Conservation (phyloP, 2,797 vertebrate species). For the Garrulus glandarius region DNA sequence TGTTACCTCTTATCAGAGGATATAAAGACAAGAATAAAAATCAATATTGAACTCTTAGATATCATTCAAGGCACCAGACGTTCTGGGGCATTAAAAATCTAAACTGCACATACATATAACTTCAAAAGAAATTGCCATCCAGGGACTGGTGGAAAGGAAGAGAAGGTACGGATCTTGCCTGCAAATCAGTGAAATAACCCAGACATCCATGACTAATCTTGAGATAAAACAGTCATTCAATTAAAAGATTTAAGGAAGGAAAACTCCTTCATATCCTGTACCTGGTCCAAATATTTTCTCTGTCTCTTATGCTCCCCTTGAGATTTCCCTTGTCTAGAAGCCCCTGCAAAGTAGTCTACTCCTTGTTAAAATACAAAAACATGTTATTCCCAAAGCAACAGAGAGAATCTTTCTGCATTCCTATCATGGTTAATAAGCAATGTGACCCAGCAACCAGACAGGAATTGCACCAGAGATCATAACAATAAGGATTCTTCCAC, state of each 20-base stretch:
- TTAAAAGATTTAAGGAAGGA: slow-evolving; percentile 34
- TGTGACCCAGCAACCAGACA: not conserved
- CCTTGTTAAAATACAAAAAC: slow-evolving; percentile 16
- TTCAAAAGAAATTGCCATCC: slow-evolving; percentile 27
- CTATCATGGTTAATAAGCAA: not conserved
- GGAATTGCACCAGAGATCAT: not conserved
- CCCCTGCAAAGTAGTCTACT: not conserved
- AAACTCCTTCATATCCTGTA: slow-evolving; percentile 37
- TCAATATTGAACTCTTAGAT: not conserved
- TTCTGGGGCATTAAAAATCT: not conserved
- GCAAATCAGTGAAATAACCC: not conserved
- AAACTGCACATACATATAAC: not conserved
- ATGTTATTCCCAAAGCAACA: not conserved
- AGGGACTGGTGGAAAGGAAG: not conserved
- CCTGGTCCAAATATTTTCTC: not conserved
- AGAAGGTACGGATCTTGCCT: not conserved
- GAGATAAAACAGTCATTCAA: slow-evolving; percentile 47
- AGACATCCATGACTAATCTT: slow-evolving; percentile 33
- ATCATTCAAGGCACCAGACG: not conserved
- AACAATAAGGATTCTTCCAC: not conserved
- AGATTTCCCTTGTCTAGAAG: slow-evolving; percentile 21
- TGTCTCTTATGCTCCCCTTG: slow-evolving; percentile 22
- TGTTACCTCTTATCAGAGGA: not conserved
- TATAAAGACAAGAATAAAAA: not conserved
- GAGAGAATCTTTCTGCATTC: slow-evolving; percentile 10